These are phyloP conservation scores for Theodoxus fluviatilis DNA, from an alignment of 2,888 invertebrate genomes.

Conservation along the genomic window DNA sequence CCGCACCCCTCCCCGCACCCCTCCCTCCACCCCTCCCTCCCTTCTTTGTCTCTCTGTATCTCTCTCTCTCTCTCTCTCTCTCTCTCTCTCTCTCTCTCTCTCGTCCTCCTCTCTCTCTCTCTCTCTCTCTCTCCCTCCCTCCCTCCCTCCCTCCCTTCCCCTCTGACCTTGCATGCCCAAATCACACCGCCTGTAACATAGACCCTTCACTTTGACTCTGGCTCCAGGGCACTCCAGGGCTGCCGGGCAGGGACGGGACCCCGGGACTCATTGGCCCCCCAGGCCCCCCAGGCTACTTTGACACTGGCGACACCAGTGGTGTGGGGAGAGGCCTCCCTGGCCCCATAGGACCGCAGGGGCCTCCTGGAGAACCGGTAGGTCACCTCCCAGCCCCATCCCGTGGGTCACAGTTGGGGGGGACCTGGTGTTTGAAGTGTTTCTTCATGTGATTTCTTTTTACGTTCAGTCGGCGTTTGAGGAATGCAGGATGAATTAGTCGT, in stretches of 20 bases:
- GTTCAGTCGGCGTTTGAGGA: no score
- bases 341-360: conserved; percentile 27
- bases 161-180: not conserved
- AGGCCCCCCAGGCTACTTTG: conserved; percentile 41
- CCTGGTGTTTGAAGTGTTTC: no score
- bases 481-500: no score
- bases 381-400: no score
- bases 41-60: not conserved
- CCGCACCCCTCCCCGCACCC: no score
- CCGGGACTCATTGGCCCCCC: conserved; percentile 34
- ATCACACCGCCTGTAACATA: no score
- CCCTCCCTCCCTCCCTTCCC: not conserved
- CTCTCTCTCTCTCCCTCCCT: not conserved
- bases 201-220: no score
- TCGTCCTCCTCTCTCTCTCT: not conserved
- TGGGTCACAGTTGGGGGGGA: no score
- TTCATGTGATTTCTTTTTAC: no score
- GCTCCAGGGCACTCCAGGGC: conserved; percentile 31
- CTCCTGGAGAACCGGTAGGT: conserved; percentile 30
- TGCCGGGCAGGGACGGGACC: conserved; percentile 35
- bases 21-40: no score
- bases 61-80: conserved; percentile 2
- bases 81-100: conserved; percentile 2
- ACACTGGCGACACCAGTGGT: conserved; percentile 29
- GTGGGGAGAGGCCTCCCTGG: conserved; percentile 32